phyloP scores from a whole-genome alignment of 2,113 vertebrate species.

The Terrapene triunguis region DNA sequence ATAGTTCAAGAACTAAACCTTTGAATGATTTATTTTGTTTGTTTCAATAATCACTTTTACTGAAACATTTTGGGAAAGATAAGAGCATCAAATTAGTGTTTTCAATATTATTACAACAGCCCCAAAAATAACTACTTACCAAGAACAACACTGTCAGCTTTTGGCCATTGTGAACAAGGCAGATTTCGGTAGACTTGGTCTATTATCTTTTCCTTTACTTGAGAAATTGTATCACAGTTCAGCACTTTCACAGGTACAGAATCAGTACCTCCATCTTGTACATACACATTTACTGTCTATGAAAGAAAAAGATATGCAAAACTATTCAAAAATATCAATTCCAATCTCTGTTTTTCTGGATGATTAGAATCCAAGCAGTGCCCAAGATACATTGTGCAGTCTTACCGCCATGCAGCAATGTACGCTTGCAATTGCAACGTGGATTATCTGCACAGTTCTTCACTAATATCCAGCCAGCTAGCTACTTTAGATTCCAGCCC shows the following conservation, averaged over 20 bases:
- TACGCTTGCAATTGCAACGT: background rate
- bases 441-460: background rate
- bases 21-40: background rate
- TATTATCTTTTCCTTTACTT: constrained; percentile 98
- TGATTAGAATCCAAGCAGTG: constrained; percentile 8
- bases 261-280: constrained; percentile 92
- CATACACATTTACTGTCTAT: constrained; percentile 93
- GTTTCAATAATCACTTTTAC: background rate
- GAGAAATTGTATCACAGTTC: constrained; percentile 96
- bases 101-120: background rate
- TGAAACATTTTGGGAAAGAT: background rate
- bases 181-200: constrained; percentile 95
- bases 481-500: background rate
- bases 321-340: constrained; percentile 25
- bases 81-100: background rate
- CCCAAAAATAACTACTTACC: constrained; percentile 81
- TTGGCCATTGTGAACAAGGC: constrained; percentile 93
- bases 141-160: constrained; percentile 90
- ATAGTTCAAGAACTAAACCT: background rate
- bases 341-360: background rate
- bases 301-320: background rate
- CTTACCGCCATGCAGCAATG: background rate
- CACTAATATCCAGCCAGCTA: background rate
- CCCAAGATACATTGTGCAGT: background rate
- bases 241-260: constrained; percentile 93